A percentile compares a stretch with the other conserved stretches of the same genome.
Evolutionary conservation across 2,797 vertebrate species (phyloP).

Genomic region (Sebastiscus albofasciatus): DNA sequence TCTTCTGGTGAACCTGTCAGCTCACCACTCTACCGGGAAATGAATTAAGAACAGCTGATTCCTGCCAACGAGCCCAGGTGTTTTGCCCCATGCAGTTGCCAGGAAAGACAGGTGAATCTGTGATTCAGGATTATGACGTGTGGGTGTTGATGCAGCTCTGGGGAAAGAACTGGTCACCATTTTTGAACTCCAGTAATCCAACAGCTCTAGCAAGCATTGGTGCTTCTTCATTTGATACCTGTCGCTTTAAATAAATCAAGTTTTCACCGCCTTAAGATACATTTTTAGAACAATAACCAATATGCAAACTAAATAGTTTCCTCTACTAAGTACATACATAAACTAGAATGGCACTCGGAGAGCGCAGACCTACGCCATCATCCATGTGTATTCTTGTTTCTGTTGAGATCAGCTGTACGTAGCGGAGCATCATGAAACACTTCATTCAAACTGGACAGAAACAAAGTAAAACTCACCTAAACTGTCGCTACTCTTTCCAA

Average conservation of each 20-base stretch:
- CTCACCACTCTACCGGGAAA: neutral
- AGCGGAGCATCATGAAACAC: no score
- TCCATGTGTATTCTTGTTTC: no score
- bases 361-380: no score
- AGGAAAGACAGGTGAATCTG: conserved; percentile 20
- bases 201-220: neutral
- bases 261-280: neutral
- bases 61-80: conserved; percentile 48
- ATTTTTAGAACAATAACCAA: no score
- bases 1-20: conserved; percentile 18
- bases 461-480: no score
- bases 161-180: neutral
- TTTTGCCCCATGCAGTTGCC: conserved; percentile 17
- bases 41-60: neutral
- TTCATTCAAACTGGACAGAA: no score
- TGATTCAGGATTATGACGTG: neutral
- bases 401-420: no score
- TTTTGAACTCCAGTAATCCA: neutral
- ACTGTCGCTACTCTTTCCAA: no score
- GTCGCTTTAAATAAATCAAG: neutral
- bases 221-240: neutral
- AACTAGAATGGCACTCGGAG: no score
- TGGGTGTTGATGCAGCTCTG: neutral
- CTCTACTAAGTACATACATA: neutral
- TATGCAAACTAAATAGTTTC: neutral